phyloP scores from a whole-genome alignment of 1,140 invertebrate genomes.

The Macrobrachium rosenbergii region DNA sequence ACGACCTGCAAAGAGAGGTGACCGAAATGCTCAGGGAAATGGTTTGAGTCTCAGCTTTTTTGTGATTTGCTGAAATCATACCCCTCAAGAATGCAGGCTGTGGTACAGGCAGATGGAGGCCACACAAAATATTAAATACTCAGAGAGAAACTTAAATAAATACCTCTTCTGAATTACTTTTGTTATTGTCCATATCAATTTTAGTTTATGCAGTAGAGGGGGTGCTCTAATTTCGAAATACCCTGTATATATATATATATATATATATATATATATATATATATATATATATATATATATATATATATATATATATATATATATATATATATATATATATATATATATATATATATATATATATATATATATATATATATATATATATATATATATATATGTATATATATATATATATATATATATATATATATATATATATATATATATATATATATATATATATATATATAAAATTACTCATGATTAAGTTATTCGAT shows the following conservation, averaged over 20 bases:
- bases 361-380: conserved; percentile 18
- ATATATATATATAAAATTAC: conserved; percentile 25
- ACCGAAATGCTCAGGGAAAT: too few relatives aligned
- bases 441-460: conserved; percentile 36
- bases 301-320: conserved; percentile 10
- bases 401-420: conserved; percentile 32
- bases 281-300: conserved; percentile 15
- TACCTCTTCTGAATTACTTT: too few relatives aligned
- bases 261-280: conserved; percentile 18
- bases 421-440: conserved; percentile 32
- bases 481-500: not conserved
- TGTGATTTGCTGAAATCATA: not conserved
- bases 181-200: too few relatives aligned
- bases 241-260: conserved; percentile 28
- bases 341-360: conserved; percentile 4
- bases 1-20: too few relatives aligned
- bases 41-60: too few relatives aligned
- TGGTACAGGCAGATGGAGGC: too few relatives aligned
- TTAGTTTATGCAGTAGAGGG: too few relatives aligned
- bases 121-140: too few relatives aligned
- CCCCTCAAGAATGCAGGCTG: not conserved
- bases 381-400: conserved; percentile 30
- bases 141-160: too few relatives aligned
- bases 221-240: too few relatives aligned
- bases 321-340: not conserved